Evolutionary conservation across 2,113 vertebrate species (phyloP).

Genomic region (Petrocephalus zakoni): DNA sequence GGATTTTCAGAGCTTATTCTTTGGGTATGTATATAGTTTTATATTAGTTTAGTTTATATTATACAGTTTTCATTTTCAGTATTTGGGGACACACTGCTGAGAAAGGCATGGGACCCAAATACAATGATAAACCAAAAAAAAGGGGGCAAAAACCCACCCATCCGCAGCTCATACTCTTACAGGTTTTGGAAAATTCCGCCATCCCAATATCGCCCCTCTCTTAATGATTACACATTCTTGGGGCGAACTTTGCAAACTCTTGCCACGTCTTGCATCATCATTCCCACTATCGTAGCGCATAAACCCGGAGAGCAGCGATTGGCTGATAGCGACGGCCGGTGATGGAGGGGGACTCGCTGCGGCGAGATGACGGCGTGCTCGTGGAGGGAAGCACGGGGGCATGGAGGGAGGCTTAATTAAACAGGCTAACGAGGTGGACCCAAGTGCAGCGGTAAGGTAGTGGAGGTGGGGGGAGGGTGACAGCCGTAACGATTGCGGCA

Average conservation of each 20-base stretch:
- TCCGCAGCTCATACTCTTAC: background rate
- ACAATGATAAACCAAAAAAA: background rate
- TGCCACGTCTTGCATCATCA: slow-evolving; percentile 2
- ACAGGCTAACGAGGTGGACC: slow-evolving; percentile 21
- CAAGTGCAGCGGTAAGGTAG: background rate
- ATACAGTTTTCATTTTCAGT: background rate
- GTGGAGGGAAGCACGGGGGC: background rate
- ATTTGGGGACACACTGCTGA: background rate
- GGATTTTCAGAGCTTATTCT: background rate
- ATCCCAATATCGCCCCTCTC: background rate
- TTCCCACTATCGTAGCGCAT: background rate
- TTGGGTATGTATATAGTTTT: background rate
- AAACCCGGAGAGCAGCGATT: background rate
- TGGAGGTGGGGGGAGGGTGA: slow-evolving; percentile 54
- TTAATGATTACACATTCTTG: slow-evolving; percentile 2
- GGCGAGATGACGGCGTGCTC: background rate
- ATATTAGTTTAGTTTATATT: background rate
- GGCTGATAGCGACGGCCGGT: slow-evolving; percentile 28
- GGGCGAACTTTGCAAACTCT: background rate
- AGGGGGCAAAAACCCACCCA: background rate
- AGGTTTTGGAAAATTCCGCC: background rate
- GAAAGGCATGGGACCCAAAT: background rate
- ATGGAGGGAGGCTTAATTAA: slow-evolving; percentile 24
- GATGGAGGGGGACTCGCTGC: background rate
- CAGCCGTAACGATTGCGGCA: slow-evolving; percentile 75